Evolutionary conservation across 2,113 vertebrate species (phyloP), one percentile per base, ranked within the genome.

Genomic region (Octodon degus): DNA sequence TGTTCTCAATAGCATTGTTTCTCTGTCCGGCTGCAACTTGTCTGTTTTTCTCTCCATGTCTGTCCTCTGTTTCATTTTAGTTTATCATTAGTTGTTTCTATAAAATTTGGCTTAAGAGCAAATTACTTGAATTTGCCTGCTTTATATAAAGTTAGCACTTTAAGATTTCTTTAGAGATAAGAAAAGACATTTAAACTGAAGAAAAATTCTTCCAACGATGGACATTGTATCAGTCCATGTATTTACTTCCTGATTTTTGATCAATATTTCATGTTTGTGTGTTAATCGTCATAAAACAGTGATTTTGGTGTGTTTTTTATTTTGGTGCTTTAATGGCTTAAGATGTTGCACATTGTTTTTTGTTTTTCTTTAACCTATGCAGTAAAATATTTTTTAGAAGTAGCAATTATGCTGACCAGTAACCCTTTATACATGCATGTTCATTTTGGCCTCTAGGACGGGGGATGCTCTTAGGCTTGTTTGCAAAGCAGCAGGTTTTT

Each of bases 281-380:
- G 87, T 98, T 96, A 96, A 97, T 98, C 37, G 84, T 98, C 94
- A 97, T 98, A 91, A 97, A 97, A 98, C 40, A 53, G 94, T 96
- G 89, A 92, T 97, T 97, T 87, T 86, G 94, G 93, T 85, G 27
- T 50, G 16, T 84, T 77, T 91, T 93, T 96, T 97, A 95, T 97
- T 32, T 96, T 97, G 98, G 98, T 99, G 98, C 98, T 99, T 99
- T 98, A 98, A 98, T 97, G 97, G 98, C 98, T 98, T 98, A 97
- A 98, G 96, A 98, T 98, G 94, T 99, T 99, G 99, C 98, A 99
- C 99, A 98, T 98, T 98, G 25, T 86, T 95, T 92, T 90, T 84
- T 85, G 80, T 97, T 86, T 98, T 97, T 98, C 98, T 98, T 98
- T 98, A 98, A 98, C 98, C 98, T 99, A 99, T 99, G 98, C 98